Percentiles rank a stretch among this genome's conserved stretches.
Conservation (phyloP, 2,888 invertebrate genomes). For the Coelinius sp. region DNA sequence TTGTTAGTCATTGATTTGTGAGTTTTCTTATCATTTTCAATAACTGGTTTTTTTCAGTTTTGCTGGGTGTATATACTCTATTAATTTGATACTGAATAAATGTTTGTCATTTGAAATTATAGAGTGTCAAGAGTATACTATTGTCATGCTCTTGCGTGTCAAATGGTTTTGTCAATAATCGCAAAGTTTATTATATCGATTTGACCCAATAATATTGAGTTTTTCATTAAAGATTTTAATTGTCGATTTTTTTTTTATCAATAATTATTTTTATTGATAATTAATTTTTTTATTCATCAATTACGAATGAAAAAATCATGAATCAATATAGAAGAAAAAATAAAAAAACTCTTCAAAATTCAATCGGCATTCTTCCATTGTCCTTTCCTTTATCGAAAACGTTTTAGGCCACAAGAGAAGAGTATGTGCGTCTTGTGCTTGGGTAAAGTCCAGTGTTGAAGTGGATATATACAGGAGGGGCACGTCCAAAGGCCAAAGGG, state of each 20-base stretch:
- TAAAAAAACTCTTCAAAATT: not conserved
- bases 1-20: slow-evolving; percentile 11
- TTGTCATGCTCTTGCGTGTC: not conserved
- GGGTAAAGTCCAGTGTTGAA: slow-evolving; percentile 29
- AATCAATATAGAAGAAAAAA: not conserved
- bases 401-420: slow-evolving; percentile 21
- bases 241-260: not conserved
- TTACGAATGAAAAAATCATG: not conserved
- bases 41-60: not conserved
- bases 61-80: not conserved
- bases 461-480: slow-evolving; percentile 39
- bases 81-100: not conserved
- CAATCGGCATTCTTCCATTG: slow-evolving; percentile 1
- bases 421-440: not conserved
- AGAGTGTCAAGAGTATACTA: not conserved
- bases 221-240: too few species aligned
- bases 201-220: not conserved
- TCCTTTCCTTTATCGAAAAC: slow-evolving; percentile 17
- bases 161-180: not conserved
- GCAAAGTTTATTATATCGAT: not conserved
- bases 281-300: too few species aligned
- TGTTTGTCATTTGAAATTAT: not conserved
- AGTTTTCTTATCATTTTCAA: not conserved
- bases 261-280: not conserved
- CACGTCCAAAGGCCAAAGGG: slow-evolving; percentile 47